Evolutionary conservation across 2,888 invertebrate species (phyloP), one percentile per base, ranked within the genome.

Genomic region (Emmelina monodactyla): DNA sequence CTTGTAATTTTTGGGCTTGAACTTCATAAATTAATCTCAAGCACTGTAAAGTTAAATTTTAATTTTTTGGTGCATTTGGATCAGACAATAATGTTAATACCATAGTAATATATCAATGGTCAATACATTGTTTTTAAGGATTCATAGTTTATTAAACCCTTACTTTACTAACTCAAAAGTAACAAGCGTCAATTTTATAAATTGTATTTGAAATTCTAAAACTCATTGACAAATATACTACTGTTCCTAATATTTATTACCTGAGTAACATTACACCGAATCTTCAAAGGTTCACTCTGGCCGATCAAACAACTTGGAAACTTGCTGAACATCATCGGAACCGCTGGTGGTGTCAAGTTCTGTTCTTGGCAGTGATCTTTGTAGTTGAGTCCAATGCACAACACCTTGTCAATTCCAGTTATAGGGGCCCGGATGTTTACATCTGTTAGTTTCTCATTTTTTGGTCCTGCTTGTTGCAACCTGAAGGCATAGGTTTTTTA

Each of bases 241-340:
- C n/a, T n/a, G n/a, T n/a, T n/a, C n/a, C 19, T 9, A 19, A 19
- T 6, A 5, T 19, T 19, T 6, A 19, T 46, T 42, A 73, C 75
- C 54, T 54, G 41, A 5, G 72, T 67, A 6, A 64, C 49, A 14
- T 63, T 51, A 34, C 66, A 67, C 47, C 75, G 62, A 11, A 81
- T 32, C 32, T 44, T 78, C 14, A 94, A 82, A 40, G 85, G 65
- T 39, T 88, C 90, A 41, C 80, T 75, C 0, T 90, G 89, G 0
- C 93, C 93, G 14, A 88, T 81, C 15, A 95, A 84, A 19, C 85
- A 82, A 44, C 91, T 92, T 1, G 91, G 78, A 55, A 93, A 94
- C 72, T 95, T 96, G 64, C 86, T 91, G 68, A 94, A 95, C 47
- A 94, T 86, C 59, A 93, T 88, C 0, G 95, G 95, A 42, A 90